Base-by-base conservation (phyloP, 2,888 invertebrate species). In the Fissipunctia ypsillon region DNA sequence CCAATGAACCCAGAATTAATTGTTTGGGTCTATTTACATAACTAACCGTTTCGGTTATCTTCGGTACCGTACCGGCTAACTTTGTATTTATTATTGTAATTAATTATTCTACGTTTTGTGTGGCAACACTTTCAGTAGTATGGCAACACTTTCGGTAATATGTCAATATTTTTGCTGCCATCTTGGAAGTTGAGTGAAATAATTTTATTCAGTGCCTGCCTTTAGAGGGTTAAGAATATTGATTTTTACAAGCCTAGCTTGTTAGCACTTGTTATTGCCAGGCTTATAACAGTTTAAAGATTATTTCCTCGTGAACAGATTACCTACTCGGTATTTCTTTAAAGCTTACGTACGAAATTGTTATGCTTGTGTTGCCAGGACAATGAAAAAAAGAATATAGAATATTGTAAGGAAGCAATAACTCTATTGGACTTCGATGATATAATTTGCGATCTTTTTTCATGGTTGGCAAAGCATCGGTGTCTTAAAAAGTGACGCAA, bases 1-100 rank as follows among this genome's bases (percentile, higher is more conserved):
- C 95, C 95, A 95, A 95, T 95, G 95, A 94, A 92, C 94, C 95
- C 94, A 90, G 93, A 93, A 94, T 95, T 95, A 95, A 95, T 95
- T 94, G 94, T 87, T 89, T 80, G 93, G 94, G 94, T 92, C 84
- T 96, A 95, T 96, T 96, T 94, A 94, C 95, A 93, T 92, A 91
- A 93, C 91, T 91, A 93, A 94, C 94, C 93, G 91, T 81, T 86
- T 87, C 88, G 90, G 94, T 95, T 96, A 96, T 96, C 96, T 95
- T 92, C 88, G 88, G 87, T 91, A 88, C 95, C 95, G 95, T 94
- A 91, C 94, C 89, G 88, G 88, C 90, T 90, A 90, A 92, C 91
- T 90, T 90, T 87, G 87, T 90, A 91, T 91, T 91, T 91, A 89
- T 89, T 90, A 88, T 88, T 88, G 82, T 91, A 80, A 90, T 90